Conservation (phyloP, 2,888 invertebrate species). For the Perizoma affinitatum region DNA sequence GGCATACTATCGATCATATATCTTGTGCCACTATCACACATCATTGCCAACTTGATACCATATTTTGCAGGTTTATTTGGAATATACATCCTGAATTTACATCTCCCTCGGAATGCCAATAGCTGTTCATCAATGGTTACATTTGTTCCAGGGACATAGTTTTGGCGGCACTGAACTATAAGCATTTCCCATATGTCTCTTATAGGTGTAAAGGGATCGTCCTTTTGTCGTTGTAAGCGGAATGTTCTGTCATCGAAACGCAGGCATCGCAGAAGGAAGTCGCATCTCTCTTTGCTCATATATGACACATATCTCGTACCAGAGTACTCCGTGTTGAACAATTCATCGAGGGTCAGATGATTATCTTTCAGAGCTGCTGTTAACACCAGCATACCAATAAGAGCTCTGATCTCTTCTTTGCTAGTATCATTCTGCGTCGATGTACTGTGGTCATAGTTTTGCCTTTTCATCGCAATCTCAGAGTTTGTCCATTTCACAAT, state of each 20-base stretch:
- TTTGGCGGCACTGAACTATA: conserved; percentile 32
- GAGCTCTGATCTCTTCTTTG: conserved; percentile 26
- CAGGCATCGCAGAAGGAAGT: conserved; percentile 38
- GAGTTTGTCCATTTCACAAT: conserved; percentile 31
- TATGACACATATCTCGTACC: conserved; percentile 34
- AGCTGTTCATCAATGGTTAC: conserved; percentile 42
- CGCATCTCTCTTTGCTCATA: conserved; percentile 39
- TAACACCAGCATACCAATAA: conserved; percentile 29
- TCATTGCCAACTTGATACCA: conserved; percentile 49
- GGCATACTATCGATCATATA: conserved; percentile 47
- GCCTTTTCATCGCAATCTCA: conserved; percentile 19
- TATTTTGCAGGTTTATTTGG: conserved; percentile 44
- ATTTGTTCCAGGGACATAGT: conserved; percentile 37
- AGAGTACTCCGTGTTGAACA: conserved; percentile 33
- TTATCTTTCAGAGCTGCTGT: conserved; percentile 37
- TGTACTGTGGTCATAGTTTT: conserved; percentile 17
- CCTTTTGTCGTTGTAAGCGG: conserved; percentile 23
- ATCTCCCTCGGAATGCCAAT: conserved; percentile 37
- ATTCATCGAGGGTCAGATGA: conserved; percentile 37
- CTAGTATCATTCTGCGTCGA: conserved; percentile 15
- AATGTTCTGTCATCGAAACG: conserved; percentile 40
- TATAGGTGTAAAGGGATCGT: conserved; percentile 36
- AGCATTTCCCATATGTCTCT: conserved; percentile 37
- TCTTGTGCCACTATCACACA: conserved; percentile 44
- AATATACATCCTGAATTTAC: conserved; percentile 43